phyloP scores from a whole-genome alignment of 2,113 vertebrate genomes.

The rat (Rattus norvegicus) region GRCr8 NC_086026.1:121915501-121916000 shows the following conservation, averaged over 20 bases:
- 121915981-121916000: neutral
- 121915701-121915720: conserved; percentile 31
- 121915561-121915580: conserved; percentile 64
- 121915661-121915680: conserved; percentile 25
- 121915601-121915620: conserved; percentile 72
- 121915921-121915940: neutral
- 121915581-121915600: conserved; percentile 71
- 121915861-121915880: conserved; percentile 16
- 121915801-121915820: conserved; percentile 54
- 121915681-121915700: conserved; percentile 28
- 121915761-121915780: conserved; percentile 47
- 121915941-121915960: conserved; percentile 42
- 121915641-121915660: conserved; percentile 54
- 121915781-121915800: conserved; percentile 23
- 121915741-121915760: conserved; percentile 39
- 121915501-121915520: conserved; percentile 81
- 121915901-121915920: conserved; percentile 44
- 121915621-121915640: conserved; percentile 71
- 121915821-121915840: conserved; percentile 64
- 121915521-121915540: conserved; percentile 80
- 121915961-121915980: conserved; percentile 2
- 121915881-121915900: conserved; percentile 64
- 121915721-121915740: conserved; percentile 51
- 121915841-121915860: conserved; percentile 36
- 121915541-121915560: conserved; percentile 79